Conservation (phyloP, 1,140 invertebrate species). For the Caerostris extrusa region DNA sequence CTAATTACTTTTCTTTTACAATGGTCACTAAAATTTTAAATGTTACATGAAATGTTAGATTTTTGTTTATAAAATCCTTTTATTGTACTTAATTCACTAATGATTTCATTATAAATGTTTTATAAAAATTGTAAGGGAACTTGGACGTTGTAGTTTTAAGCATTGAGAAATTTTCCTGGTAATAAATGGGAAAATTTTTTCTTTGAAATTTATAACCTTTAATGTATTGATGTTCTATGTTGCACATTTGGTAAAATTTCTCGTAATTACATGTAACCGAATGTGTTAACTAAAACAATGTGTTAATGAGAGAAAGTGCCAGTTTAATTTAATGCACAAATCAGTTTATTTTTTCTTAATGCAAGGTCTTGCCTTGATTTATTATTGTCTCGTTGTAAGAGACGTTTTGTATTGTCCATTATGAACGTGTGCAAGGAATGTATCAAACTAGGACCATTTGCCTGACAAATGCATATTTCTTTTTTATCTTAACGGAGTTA, state of each 20-base stretch:
- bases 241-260: not conserved
- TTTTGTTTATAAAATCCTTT: too few species aligned
- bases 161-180: not conserved
- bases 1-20: too few species aligned
- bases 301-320: constrained; percentile 45
- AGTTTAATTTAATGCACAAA: constrained; percentile 69
- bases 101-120: too few species aligned
- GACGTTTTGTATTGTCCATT: constrained; percentile 76
- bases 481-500: constrained; percentile 44
- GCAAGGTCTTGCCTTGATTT: constrained; percentile 74
- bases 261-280: not conserved
- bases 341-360: constrained; percentile 76
- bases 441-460: constrained; percentile 67
- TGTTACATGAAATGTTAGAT: too few species aligned
- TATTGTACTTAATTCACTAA: too few species aligned
- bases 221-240: not conserved
- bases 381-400: constrained; percentile 77
- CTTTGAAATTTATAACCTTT: constrained; percentile 7
- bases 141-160: not conserved
- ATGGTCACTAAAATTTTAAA: too few species aligned
- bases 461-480: constrained; percentile 44
- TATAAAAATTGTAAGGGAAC: too few species aligned
- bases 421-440: constrained; percentile 54
- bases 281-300: constrained; percentile 9
- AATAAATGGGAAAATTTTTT: not conserved